Evolutionary conservation across 2,888 invertebrate genomes (phyloP), one percentile per base, ranked within the genome.

Genomic region (Scaeva pyrastri): DNA sequence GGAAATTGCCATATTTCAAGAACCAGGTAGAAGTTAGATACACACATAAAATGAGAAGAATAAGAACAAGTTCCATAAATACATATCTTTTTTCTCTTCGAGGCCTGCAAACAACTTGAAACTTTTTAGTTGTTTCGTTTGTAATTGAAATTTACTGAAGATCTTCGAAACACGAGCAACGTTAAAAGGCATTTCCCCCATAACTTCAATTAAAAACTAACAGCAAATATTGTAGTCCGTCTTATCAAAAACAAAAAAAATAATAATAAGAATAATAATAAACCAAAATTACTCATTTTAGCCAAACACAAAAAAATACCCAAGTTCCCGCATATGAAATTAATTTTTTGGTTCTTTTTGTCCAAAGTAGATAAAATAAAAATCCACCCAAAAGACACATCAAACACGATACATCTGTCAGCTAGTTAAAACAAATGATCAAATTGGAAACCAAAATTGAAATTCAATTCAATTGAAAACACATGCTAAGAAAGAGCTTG

Each of bases 391-490:
- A 62, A n/a, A n/a, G 36, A 55, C 16, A 62, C 11, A 72, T 72
- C 64, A 23, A 60, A 21, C 31, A 66, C 48, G 45, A 72, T 2
- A 16, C 8, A 71, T 50, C 43, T 64, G 56, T 64, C 45, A 8
- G 48, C 21, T 39, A 64, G 16, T 52, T 23, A 21, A 68, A 68
- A 71, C 41, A 55, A 76, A 75, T 55, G 45, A 60, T 60, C 39
- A 31, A 21, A 73, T 73, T 16, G 21, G 36, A 39, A 70, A 75
- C 39, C 52, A 70, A 75, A 71, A 75, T 66, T 50, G 41, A 66
- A 64, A 56, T 11, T 55, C 43, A 64, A 52, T 66, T 39, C 31
- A 41, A 75, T 64, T 48, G 16, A 41, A 81, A 79, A 71, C 73
- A 74, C 43, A 75, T 84, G 74, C 71, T 56, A n/a, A 21, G 19